Evolutionary conservation across 2,113 vertebrate genomes (phyloP).

Genomic region (Phaethon lepturus): DNA sequence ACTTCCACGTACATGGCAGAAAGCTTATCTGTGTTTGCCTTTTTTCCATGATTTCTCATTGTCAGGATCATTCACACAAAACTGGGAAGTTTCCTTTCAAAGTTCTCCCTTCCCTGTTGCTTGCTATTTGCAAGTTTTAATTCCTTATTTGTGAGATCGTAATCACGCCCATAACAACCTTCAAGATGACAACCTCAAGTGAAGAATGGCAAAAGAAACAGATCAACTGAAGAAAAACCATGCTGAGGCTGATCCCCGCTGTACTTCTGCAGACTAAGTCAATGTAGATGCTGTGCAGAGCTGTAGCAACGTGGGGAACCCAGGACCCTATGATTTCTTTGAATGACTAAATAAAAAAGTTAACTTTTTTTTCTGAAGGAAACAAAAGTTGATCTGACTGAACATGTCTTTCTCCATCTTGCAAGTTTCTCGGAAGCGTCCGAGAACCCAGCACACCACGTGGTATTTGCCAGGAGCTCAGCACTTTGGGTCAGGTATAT

Average conservation of each 20-base stretch:
- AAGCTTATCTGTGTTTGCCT: neutral
- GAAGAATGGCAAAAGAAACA: neutral
- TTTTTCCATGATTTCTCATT: neutral
- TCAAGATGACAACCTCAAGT: neutral
- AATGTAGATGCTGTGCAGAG: neutral
- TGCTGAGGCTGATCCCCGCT: neutral
- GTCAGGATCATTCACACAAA: neutral
- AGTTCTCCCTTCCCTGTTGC: neutral
- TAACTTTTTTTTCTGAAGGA: neutral
- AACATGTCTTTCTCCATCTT: neutral
- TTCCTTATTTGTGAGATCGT: fast-evolving
- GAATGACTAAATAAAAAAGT: neutral
- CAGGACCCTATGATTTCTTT: fast-evolving
- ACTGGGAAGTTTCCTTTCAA: neutral
- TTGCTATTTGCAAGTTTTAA: neutral
- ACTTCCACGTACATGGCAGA: fast-evolving
- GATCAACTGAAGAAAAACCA: neutral
- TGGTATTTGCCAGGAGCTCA: neutral
- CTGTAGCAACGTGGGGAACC: neutral
- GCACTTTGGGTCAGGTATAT: neutral
- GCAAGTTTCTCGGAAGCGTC: neutral
- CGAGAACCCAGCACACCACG: fast-evolving
- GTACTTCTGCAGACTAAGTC: neutral
- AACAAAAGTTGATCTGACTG: neutral
- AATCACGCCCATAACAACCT: neutral